Conservation (phyloP, 1,140 invertebrate species). For the Apis dorsata region DNA sequence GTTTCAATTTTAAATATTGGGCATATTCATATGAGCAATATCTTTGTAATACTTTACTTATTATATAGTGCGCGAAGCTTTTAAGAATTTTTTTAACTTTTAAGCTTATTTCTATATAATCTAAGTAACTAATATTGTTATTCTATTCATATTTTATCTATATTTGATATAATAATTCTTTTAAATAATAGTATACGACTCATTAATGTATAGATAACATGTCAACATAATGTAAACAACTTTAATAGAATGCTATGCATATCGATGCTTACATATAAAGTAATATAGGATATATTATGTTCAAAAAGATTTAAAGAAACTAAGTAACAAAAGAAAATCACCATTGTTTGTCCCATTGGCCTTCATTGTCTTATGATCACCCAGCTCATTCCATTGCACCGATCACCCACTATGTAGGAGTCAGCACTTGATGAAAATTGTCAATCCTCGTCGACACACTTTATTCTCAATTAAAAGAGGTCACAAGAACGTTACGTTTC, state of each 20-base stretch:
- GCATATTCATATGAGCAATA: neutral
- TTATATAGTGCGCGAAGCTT: neutral
- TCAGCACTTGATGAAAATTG: conserved; percentile 21
- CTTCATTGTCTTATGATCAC: conserved; percentile 75
- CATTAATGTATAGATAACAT: too few relatives aligned
- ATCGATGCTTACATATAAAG: neutral
- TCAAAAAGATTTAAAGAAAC: too few relatives aligned
- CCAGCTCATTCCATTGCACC: conserved; percentile 74
- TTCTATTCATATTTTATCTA: neutral
- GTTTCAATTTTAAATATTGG: neutral
- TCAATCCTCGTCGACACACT: neutral
- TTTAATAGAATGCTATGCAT: neutral
- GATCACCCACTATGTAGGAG: conserved; percentile 58
- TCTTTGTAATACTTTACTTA: neutral
- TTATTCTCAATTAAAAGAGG: neutral
- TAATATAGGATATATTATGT: too few relatives aligned
- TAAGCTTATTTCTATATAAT: neutral
- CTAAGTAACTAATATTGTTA: too few relatives aligned
- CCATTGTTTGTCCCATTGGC: conserved; percentile 80
- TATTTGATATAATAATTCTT: neutral
- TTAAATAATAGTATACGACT: neutral
- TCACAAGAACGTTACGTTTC: neutral
- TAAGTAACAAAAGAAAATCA: conserved; percentile 61
- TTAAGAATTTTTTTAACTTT: neutral
- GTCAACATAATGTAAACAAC: conserved; percentile 7